Conservation (phyloP, 2,888 invertebrate species). For the Steinernema scapterisci region DNA sequence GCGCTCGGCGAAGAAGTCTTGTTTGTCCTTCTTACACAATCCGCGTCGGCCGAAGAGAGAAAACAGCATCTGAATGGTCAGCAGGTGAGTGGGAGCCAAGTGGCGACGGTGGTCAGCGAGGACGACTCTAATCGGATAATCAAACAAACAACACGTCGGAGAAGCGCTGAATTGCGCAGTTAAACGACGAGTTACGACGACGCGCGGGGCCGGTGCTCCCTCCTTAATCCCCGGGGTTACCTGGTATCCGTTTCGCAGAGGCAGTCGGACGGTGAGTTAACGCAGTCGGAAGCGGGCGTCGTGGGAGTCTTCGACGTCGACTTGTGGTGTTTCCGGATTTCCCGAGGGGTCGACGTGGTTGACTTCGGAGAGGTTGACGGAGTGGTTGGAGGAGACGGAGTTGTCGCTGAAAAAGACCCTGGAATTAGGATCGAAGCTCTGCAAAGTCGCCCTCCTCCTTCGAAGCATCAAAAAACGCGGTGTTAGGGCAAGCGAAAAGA, state of each 20-base stretch:
- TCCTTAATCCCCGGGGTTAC: neutral
- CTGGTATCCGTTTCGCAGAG: constrained; percentile 20
- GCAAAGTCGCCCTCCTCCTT: neutral
- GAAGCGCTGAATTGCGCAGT: neutral
- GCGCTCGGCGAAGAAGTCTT: neutral
- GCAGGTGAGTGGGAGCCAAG: neutral
- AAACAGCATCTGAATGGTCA: constrained; percentile 25
- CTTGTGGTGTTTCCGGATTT: constrained; percentile 19
- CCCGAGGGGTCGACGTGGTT: neutral
- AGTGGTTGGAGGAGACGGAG: neutral
- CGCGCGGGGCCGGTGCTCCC: neutral
- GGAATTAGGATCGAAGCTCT: neutral
- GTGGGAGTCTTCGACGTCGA: neutral
- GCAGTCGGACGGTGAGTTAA: constrained; percentile 1
- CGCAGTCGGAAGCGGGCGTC: constrained; percentile 1
- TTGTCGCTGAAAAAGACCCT: neutral
- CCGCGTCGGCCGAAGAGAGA: constrained; percentile 17
- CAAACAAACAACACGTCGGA: constrained; percentile 18
- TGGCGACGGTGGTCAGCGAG: neutral
- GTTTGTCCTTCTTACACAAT: constrained; percentile 30
- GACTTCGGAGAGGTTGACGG: neutral
- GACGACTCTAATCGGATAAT: neutral
- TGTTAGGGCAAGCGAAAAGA: neutral
- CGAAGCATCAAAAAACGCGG: neutral
- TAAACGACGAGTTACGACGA: neutral